A percentile compares a stretch with the other conserved stretches of the same genome.
phyloP scores from a whole-genome alignment of 2,888 invertebrate genomes.

The Chymomyza fuscimana region DNA sequence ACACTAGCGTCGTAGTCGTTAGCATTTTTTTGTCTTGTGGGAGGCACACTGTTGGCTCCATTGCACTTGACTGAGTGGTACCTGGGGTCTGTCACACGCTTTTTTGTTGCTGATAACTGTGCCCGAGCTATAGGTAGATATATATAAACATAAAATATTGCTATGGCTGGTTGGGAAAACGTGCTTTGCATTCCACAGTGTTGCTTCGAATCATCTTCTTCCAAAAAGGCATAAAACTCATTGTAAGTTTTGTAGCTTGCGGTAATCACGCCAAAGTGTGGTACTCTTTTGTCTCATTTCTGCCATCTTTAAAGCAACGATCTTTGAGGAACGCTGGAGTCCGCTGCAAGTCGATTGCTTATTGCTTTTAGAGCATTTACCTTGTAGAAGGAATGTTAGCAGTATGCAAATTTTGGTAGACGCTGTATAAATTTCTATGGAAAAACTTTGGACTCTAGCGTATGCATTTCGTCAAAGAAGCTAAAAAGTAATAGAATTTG shows the following conservation, averaged over 20 bases:
- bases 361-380: neutral
- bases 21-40: slow-evolving; percentile 29
- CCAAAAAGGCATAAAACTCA: slow-evolving; percentile 29
- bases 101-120: slow-evolving; percentile 25
- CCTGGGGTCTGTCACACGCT: neutral
- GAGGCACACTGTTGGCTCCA: slow-evolving; percentile 38
- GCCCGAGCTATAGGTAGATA: slow-evolving; percentile 30
- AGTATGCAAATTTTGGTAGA: too few species aligned
- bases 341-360: neutral
- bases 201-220: slow-evolving; percentile 5
- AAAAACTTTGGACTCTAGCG: too few species aligned
- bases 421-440: too few species aligned
- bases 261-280: slow-evolving; percentile 61
- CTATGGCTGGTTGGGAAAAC: slow-evolving; percentile 54
- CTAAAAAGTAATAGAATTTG: too few species aligned
- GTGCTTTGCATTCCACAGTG: slow-evolving; percentile 62
- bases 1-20: slow-evolving; percentile 15
- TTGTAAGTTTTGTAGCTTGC: slow-evolving; percentile 69
- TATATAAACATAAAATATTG: slow-evolving; percentile 16
- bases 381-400: neutral
- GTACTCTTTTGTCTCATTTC: slow-evolving; percentile 34
- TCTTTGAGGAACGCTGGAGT: neutral
- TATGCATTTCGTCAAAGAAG: too few species aligned
- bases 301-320: neutral
- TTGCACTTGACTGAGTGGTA: slow-evolving; percentile 39